Evolutionary conservation across 1,140 invertebrate genomes (phyloP).

Genomic region (Euwallacea similis): DNA sequence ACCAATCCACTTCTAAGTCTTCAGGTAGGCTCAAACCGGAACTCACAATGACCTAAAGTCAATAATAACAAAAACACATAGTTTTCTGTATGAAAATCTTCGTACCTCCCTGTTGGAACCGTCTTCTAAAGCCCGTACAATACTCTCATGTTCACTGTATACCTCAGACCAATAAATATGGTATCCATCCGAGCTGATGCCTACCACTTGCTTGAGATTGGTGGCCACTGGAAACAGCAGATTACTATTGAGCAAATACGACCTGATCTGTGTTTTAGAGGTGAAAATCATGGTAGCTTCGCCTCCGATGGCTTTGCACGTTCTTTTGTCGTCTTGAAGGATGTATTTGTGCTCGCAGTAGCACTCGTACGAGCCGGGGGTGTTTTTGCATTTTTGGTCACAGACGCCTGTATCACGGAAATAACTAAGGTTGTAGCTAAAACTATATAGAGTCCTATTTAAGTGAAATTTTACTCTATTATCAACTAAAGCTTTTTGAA

Average conservation of each 20-base stretch:
- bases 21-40: conserved; percentile 72
- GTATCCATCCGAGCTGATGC: conserved; percentile 66
- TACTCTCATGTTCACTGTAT: conserved; percentile 64
- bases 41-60: conserved; percentile 58
- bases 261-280: conserved; percentile 56
- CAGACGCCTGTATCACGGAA: conserved; percentile 60
- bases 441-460: neutral
- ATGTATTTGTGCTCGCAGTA: conserved; percentile 76
- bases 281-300: conserved; percentile 68
- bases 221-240: conserved; percentile 55
- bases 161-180: conserved; percentile 78
- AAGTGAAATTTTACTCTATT: neutral
- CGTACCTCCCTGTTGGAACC: conserved; percentile 61
- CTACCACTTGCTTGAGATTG: conserved; percentile 64
- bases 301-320: conserved; percentile 69
- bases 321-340: conserved; percentile 64
- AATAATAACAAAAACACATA: conserved; percentile 1
- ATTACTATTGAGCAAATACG: conserved; percentile 55
- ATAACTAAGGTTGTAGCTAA: neutral
- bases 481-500: too few species aligned
- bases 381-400: conserved; percentile 83
- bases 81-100: neutral
- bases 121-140: conserved; percentile 62
- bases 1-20: conserved; percentile 79
- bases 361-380: conserved; percentile 75